Evolutionary conservation across 2,888 invertebrate species (phyloP).

Genomic region (Drosophila putrida): DNA sequence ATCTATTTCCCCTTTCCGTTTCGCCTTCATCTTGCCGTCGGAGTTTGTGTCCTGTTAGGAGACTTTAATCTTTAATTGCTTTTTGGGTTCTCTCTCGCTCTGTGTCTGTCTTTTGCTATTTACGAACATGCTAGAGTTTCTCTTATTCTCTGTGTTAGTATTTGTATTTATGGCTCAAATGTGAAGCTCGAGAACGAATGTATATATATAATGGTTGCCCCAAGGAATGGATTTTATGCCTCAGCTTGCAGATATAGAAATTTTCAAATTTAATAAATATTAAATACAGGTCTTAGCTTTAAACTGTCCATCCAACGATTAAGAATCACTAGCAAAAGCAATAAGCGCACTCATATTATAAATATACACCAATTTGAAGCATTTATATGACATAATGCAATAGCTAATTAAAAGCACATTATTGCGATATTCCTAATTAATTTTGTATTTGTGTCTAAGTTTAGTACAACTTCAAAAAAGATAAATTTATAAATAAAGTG

Average conservation of each 20-base stretch:
- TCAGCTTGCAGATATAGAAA: slow-evolving; percentile 10
- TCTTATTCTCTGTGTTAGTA: slow-evolving; percentile 1
- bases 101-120: slow-evolving; percentile 21
- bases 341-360: no score
- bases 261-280: slow-evolving; percentile 2
- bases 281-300: not conserved
- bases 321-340: no score
- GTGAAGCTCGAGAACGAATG: slow-evolving; percentile 13
- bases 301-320: not conserved
- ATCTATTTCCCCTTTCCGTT: slow-evolving; percentile 43
- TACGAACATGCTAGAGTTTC: slow-evolving; percentile 11
- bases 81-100: slow-evolving; percentile 34
- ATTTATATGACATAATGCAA: no score
- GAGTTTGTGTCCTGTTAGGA: slow-evolving; percentile 19
- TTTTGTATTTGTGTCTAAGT: no score
- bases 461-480: no score
- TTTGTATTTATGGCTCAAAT: slow-evolving; percentile 50
- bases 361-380: no score
- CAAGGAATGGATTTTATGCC: slow-evolving; percentile 12
- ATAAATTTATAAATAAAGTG: no score
- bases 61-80: slow-evolving; percentile 76
- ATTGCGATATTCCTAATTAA: no score
- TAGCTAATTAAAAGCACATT: no score
- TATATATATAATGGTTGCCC: not conserved
- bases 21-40: not conserved